Conservation (phyloP, 2,113 vertebrate species). For the Callospermophilus lateralis region DNA sequence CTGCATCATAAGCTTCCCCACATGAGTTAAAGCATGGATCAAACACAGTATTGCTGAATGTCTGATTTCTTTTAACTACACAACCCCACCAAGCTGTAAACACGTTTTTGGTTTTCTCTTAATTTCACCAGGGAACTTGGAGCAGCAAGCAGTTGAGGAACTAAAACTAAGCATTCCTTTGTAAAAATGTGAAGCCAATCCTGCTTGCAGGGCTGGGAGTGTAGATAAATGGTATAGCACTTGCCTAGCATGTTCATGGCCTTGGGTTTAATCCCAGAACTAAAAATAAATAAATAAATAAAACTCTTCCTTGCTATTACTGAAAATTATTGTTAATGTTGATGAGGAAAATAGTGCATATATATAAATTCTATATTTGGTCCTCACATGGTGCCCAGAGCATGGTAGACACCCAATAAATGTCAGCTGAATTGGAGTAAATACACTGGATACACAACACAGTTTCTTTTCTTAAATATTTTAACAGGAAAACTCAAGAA, state of each 20-base stretch:
- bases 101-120: neutral
- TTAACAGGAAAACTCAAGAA: conserved; percentile 33
- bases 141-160: neutral
- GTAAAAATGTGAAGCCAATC: neutral
- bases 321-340: conserved; percentile 7
- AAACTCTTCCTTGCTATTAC: neutral
- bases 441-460: neutral
- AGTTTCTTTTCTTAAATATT: neutral
- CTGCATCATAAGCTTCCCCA: neutral
- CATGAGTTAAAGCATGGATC: neutral
- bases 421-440: neutral
- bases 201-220: neutral
- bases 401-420: neutral
- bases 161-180: conserved; percentile 24
- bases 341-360: neutral
- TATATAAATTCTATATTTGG: neutral
- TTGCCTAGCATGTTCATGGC: too few relatives aligned
- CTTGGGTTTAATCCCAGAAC: neutral
- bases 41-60: neutral
- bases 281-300: neutral
- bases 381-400: neutral
- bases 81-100: neutral
- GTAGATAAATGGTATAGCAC: neutral
- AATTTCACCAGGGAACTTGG: conserved; percentile 20
- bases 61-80: neutral